Evolutionary conservation across 2,888 invertebrate species (phyloP), one percentile per base, ranked within the genome.

Genomic region (Spilosoma lubricipeda): DNA sequence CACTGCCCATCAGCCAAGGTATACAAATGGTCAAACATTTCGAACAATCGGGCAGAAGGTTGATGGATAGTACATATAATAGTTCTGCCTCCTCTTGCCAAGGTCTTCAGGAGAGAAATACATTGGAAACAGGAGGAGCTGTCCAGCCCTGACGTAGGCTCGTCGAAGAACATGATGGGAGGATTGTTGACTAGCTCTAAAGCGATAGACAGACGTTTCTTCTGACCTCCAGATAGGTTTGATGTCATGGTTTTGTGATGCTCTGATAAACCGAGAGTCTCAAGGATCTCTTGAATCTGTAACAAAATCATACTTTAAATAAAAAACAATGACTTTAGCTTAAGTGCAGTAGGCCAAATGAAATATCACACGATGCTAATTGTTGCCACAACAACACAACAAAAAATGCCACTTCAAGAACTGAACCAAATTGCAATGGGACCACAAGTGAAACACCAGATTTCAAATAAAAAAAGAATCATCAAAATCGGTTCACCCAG

Each of bases 91-190:
- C 98, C 99, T 45, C 97, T 96, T 0, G 99, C 99, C 82, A 99
- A 93, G 67, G 97, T 97, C 96, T 99, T 99, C 87, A 99, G 95
- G 79, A 99, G 93, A 13, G 98, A 97, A 81, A 99, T 98, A 90
- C 99, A 99, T 93, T 99, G 99, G 95, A 98, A 99, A 90, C 99
- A 99, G 0, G 99, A 99, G 0, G 99, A 98, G 84, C 99, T 99
- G 96, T 99, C 99, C 90, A 99, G 94, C 7, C 99, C 99, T 82
- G 99, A 99, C 80, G 99, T 99, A 1, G 99, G 99, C 92, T 99
- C 99, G 91, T 99, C 99, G 91, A 99, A 99, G 95, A 99, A 99
- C 99, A 99, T 99, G 79, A 99, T 98, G 0, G 99, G 99, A 18
- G 99, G 99, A 93, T 99, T 99, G 95, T 99, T 99, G 82, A 99